phyloP scores from a whole-genome alignment of 2,888 invertebrate genomes.

The Megamerina dolium region DNA sequence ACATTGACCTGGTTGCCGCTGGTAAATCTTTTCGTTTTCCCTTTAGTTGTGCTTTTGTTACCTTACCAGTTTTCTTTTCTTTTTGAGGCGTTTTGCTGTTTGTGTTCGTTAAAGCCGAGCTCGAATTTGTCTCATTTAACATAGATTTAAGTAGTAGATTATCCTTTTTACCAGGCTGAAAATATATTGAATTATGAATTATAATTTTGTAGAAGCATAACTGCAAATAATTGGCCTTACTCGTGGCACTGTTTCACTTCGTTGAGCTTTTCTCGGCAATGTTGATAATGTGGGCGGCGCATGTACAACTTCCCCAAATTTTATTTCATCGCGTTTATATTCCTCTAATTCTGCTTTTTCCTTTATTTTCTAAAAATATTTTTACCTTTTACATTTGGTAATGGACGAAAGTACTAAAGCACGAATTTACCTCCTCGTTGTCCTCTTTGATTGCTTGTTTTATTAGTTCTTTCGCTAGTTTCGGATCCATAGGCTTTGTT shows the following conservation, averaged over 20 bases:
- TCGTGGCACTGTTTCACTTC: constrained; percentile 46
- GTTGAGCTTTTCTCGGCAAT: constrained; percentile 52
- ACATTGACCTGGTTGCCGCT: constrained; percentile 53
- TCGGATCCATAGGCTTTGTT: constrained; percentile 30
- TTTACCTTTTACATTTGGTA: constrained; percentile 6
- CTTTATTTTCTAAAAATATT: constrained; percentile 25
- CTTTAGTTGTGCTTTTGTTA: constrained; percentile 46
- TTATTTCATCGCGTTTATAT: constrained; percentile 58
- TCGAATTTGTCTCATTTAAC: constrained; percentile 33
- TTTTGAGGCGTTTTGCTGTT: neutral
- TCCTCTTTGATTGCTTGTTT: constrained; percentile 42
- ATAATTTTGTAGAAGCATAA: neutral
- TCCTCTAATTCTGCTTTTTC: constrained; percentile 45
- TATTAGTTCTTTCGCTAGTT: constrained; percentile 36
- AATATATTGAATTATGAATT: constrained; percentile 19
- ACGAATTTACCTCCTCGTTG: constrained; percentile 29
- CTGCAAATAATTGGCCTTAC: constrained; percentile 29
- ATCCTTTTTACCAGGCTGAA: constrained; percentile 59
- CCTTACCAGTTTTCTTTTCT: neutral
- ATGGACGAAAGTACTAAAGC: neutral
- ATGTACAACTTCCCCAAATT: constrained; percentile 70
- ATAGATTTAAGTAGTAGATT: constrained; percentile 57
- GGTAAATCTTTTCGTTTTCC: constrained; percentile 60
- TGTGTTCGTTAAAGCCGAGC: neutral
- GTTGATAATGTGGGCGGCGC: constrained; percentile 62